A percentile compares a stretch with the other conserved stretches of the same genome.
These are phyloP conservation scores for Alca torda DNA, from an alignment of 2,797 vertebrate genomes.

Conservation along the genomic window DNA sequence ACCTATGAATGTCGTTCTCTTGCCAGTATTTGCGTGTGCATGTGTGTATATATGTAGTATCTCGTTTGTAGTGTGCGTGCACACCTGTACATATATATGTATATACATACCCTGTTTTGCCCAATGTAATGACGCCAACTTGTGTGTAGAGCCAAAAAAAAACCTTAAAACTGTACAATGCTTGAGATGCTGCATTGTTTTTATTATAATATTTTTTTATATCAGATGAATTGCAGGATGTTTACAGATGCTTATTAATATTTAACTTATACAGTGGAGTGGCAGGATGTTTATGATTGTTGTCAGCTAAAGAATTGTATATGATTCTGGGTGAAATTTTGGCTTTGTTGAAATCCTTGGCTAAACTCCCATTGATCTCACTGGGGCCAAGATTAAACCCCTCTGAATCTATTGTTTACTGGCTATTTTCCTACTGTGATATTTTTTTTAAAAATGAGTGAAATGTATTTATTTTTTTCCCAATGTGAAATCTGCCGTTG, in stretches of 20 bases:
- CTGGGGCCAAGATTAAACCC: constrained; percentile 35
- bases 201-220: constrained; percentile 60
- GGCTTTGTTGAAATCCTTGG: constrained; percentile 54
- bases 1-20: background rate
- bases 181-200: constrained; percentile 61
- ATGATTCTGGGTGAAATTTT: constrained; percentile 41
- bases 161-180: background rate
- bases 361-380: constrained; percentile 34
- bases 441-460: constrained; percentile 6
- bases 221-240: constrained; percentile 36
- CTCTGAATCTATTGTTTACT: constrained; percentile 42
- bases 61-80: background rate
- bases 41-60: background rate
- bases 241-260: constrained; percentile 64
- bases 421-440: constrained; percentile 64
- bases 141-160: constrained; percentile 36
- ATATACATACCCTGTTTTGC: constrained; percentile 1
- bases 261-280: constrained; percentile 44
- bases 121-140: background rate
- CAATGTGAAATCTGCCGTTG: constrained; percentile 51
- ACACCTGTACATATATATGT: constrained; percentile 12
- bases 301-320: constrained; percentile 41
- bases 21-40: background rate
- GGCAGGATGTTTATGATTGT: constrained; percentile 32
- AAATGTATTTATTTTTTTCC: constrained; percentile 58